phyloP scores from a whole-genome alignment of 2,113 vertebrate species.

The Channa argus region DNA sequence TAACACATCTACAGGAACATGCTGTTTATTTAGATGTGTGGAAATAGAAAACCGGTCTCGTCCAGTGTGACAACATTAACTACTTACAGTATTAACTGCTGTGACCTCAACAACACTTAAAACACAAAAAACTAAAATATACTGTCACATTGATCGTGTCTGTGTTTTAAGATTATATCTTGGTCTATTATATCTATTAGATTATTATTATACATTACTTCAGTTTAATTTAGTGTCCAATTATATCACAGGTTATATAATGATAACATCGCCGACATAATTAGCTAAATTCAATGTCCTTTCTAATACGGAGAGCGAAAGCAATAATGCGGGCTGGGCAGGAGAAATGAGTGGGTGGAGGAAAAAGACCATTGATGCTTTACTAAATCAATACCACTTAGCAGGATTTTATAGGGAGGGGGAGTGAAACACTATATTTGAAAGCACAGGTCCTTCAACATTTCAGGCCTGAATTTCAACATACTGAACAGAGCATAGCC shows the following conservation, averaged over 20 bases:
- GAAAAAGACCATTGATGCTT: slow-evolving; percentile 7
- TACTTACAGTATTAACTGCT: not conserved
- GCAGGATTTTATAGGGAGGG: slow-evolving; percentile 2
- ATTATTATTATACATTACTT: no score
- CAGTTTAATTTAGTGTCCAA: no score
- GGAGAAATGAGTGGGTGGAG: not conserved
- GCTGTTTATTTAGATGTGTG: not conserved
- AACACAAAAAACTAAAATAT: not conserved
- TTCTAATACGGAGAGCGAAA: not conserved
- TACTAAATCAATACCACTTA: slow-evolving; percentile 44
- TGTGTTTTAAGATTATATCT: no score
- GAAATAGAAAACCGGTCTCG: not conserved
- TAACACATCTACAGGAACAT: not conserved
- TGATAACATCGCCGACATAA: not conserved
- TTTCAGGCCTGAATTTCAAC: not conserved
- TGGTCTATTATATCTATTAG: no score
- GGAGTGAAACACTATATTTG: slow-evolving; percentile 18
- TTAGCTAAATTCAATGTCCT: not conserved
- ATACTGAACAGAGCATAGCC: not conserved
- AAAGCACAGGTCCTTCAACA: slow-evolving; percentile 3
- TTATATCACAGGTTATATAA: no score
- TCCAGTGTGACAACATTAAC: no score
- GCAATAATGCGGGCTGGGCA: not conserved
- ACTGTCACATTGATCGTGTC: no score
- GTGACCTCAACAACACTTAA: not conserved